Evolutionary conservation across 2,888 invertebrate species (phyloP).

Genomic region (Calliphora vomitoria): DNA sequence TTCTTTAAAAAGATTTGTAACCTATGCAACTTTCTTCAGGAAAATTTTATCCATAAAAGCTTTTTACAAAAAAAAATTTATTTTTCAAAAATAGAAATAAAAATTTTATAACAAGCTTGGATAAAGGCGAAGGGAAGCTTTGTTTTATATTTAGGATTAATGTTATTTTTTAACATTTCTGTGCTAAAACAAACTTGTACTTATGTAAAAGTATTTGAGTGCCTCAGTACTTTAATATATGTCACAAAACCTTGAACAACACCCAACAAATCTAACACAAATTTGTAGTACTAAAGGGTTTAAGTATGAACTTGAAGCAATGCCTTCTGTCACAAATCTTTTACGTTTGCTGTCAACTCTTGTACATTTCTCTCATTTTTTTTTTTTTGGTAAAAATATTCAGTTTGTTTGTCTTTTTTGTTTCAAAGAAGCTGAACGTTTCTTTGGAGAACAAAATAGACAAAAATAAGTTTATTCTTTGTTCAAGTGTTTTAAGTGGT

Average conservation of each 20-base stretch:
- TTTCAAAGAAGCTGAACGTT: slow-evolving; percentile 36
- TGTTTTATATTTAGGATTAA: no score
- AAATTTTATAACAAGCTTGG: no score
- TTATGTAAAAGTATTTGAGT: no score
- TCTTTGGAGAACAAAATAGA: slow-evolving; percentile 22
- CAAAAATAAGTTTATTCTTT: slow-evolving; percentile 43
- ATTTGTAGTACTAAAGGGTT: slow-evolving; percentile 31
- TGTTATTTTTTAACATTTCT: no score
- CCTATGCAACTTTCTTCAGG: no score
- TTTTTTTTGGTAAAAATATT: slow-evolving; percentile 25
- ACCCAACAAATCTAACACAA: neutral
- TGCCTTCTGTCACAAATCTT: slow-evolving; percentile 29
- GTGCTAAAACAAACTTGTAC: no score
- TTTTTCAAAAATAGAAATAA: no score
- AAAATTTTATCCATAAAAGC: no score
- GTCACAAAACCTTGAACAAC: neutral
- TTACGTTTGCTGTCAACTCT: slow-evolving; percentile 35
- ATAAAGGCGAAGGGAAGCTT: no score
- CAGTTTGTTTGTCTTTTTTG: slow-evolving; percentile 37
- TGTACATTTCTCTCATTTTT: slow-evolving; percentile 8
- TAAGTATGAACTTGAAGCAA: slow-evolving; percentile 20
- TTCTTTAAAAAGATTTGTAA: no score
- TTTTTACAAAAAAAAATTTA: no score
- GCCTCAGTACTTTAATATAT: neutral
- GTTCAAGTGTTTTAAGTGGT: slow-evolving; percentile 71